phyloP scores from a whole-genome alignment of 2,113 vertebrate species.

The Uropsilus gracilis region DNA sequence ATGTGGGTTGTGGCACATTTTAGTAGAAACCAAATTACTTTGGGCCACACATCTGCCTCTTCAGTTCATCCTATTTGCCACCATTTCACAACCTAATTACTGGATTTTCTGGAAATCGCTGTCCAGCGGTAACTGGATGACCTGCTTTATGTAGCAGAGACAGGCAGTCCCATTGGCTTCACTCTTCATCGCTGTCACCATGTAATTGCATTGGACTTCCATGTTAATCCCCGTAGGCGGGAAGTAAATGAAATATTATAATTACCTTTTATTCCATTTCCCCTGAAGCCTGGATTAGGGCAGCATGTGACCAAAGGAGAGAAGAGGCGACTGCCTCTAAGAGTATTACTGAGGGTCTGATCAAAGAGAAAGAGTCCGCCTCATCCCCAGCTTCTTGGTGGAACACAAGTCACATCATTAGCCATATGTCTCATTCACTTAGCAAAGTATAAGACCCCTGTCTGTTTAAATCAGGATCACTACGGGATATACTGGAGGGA shows the following conservation, averaged over 20 bases:
- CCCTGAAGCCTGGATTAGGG: constrained; percentile 44
- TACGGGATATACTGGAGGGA: background rate
- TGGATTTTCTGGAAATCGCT: constrained; percentile 77
- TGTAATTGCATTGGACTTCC: constrained; percentile 78
- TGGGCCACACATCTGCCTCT: constrained; percentile 79
- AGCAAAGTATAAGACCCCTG: constrained; percentile 55
- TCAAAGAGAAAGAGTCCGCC: constrained; percentile 70
- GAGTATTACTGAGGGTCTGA: constrained; percentile 54
- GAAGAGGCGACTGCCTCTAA: constrained; percentile 14
- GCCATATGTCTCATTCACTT: constrained; percentile 73
- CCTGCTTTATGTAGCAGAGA: constrained; percentile 64
- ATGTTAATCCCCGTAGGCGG: constrained; percentile 74
- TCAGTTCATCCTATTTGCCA: constrained; percentile 79
- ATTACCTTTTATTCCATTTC: constrained; percentile 79
- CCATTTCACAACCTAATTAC: constrained; percentile 82
- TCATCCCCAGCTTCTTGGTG: constrained; percentile 18
- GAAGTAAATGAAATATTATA: constrained; percentile 83
- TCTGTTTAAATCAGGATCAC: constrained; percentile 74
- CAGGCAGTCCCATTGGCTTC: constrained; percentile 51
- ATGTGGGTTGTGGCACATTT: constrained; percentile 80
- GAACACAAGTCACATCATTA: constrained; percentile 67
- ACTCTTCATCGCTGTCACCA: constrained; percentile 56
- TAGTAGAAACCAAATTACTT: constrained; percentile 83
- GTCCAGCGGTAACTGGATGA: constrained; percentile 70
- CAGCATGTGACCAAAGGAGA: background rate